Evolutionary conservation across 2,888 invertebrate genomes (phyloP).

Genomic region (Tipula vernalis): DNA sequence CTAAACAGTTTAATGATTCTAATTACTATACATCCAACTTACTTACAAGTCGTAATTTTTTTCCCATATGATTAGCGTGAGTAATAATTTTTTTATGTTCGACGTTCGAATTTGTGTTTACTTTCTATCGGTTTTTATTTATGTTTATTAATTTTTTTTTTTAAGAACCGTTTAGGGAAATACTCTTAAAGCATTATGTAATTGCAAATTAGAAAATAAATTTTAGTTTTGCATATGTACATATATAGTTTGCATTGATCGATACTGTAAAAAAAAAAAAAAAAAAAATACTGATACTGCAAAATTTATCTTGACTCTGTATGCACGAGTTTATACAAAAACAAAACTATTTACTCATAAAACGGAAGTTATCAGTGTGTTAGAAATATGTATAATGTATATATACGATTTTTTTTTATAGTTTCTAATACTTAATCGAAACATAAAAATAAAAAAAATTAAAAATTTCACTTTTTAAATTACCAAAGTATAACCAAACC

Average conservation of each 20-base stretch:
- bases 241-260: not conserved
- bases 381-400: not conserved
- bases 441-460: not conserved
- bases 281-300: not conserved
- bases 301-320: not conserved
- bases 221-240: not conserved
- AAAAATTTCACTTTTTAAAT: not conserved
- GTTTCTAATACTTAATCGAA: not conserved
- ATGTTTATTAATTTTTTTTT: not conserved
- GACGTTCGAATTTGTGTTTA: not conserved
- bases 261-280: not conserved
- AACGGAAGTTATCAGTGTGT: not conserved
- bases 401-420: not conserved
- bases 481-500: not conserved
- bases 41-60: not conserved
- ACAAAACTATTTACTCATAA: not conserved
- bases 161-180: not conserved
- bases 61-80: not conserved
- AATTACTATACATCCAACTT: too few species aligned
- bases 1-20: not conserved
- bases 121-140: not conserved
- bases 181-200: not conserved
- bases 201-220: not conserved
- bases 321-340: not conserved
- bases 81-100: not conserved